A percentile compares a stretch with the other conserved stretches of the same genome.
Conservation (phyloP, 1,140 invertebrate species). For the Araneus ventricosus region DNA sequence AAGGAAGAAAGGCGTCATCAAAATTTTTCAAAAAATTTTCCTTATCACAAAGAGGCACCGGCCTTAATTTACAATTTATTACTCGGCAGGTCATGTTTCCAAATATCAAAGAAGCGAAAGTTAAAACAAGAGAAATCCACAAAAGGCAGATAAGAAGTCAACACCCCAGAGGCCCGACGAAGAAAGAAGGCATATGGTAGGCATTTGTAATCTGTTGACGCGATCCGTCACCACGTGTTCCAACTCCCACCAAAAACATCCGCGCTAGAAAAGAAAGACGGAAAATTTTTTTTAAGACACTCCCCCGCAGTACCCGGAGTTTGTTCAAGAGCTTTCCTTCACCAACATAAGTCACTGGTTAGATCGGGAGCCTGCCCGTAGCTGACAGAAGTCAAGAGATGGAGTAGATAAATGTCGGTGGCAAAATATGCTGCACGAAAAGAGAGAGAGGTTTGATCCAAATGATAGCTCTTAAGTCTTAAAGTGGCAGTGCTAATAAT, state of each 20-base stretch:
- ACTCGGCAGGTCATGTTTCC: not conserved
- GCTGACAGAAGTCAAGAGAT: not conserved
- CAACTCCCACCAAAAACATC: constrained; percentile 62
- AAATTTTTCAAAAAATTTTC: not conserved
- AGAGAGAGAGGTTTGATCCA: no score
- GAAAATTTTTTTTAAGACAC: constrained; percentile 28
- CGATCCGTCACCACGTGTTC: constrained; percentile 64
- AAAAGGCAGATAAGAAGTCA: not conserved
- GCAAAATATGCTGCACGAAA: not conserved
- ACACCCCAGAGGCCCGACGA: not conserved
- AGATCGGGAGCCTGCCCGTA: not conserved
- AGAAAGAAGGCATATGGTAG: constrained; percentile 52
- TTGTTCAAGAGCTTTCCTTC: not conserved
- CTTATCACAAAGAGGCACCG: not conserved
- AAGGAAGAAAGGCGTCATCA: not conserved
- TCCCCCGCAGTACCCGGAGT: not conserved
- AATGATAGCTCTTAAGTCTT: no score
- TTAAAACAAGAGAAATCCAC: not conserved
- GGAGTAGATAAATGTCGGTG: not conserved
- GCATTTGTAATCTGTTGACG: constrained; percentile 73
- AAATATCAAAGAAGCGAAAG: not conserved
- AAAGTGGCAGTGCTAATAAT: no score
- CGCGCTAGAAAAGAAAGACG: not conserved
- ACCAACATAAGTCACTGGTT: not conserved
- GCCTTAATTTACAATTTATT: not conserved